phyloP scores from a whole-genome alignment of 2,888 invertebrate species.

The Oscheius sp. region DNA sequence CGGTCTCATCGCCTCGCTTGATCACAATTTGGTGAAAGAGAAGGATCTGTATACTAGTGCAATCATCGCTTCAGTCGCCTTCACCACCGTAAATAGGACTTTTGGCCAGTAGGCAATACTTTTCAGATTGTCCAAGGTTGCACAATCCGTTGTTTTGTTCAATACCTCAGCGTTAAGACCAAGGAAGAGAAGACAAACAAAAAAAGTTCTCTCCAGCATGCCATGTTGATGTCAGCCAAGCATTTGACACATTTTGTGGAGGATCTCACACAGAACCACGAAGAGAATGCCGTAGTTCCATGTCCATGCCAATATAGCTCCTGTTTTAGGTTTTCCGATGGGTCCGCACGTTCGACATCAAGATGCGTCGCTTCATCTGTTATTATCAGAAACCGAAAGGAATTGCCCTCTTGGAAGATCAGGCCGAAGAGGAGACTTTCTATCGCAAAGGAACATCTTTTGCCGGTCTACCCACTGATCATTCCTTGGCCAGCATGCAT shows the following conservation, averaged over 20 bases:
- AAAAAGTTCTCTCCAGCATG: slow-evolving; percentile 41
- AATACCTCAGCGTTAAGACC: slow-evolving; percentile 88
- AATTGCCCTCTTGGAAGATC: slow-evolving; percentile 4
- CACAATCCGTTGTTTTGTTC: slow-evolving; percentile 94
- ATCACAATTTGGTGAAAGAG: slow-evolving; percentile 84
- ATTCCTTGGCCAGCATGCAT: slow-evolving; percentile 42
- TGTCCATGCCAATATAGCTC: background rate
- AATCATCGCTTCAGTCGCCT: slow-evolving; percentile 94
- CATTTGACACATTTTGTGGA: slow-evolving; percentile 14
- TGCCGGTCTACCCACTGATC: slow-evolving; percentile 46
- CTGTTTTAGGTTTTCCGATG: slow-evolving; percentile 19
- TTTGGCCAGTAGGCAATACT: background rate
- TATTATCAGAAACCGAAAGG: slow-evolving; percentile 25
- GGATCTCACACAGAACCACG: slow-evolving; percentile 24
- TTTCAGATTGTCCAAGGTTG: slow-evolving; percentile 80
- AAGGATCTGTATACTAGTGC: slow-evolving; percentile 96
- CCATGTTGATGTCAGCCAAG: slow-evolving; percentile 39
- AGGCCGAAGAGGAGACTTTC: slow-evolving; percentile 6
- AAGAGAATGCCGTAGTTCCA: slow-evolving; percentile 23
- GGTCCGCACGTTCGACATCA: background rate
- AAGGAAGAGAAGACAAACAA: slow-evolving; percentile 26
- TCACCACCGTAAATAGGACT: slow-evolving; percentile 87
- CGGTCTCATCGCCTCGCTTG: slow-evolving; percentile 78
- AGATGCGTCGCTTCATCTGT: background rate
- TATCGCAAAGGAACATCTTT: slow-evolving; percentile 28